These are phyloP conservation scores for Vesta saturnalis DNA, from an alignment of 2,888 invertebrate species.

Conservation along the genomic window DNA sequence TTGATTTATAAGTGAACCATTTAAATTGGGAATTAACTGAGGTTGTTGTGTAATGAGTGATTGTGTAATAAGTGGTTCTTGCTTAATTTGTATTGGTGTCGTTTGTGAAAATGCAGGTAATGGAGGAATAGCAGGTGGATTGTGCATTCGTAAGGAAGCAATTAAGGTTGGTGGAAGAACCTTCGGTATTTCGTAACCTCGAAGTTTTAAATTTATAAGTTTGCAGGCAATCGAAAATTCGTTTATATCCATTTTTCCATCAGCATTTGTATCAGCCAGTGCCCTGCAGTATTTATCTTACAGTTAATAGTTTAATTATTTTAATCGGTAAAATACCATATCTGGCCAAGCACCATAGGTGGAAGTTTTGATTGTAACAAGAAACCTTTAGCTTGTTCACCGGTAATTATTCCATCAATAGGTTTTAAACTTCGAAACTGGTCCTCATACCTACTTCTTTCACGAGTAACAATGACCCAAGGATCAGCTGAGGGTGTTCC, in stretches of 20 bases:
- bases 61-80: constrained; percentile 41
- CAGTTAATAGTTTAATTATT: background rate
- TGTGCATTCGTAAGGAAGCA: constrained; percentile 70
- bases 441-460: constrained; percentile 87
- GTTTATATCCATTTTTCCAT: constrained; percentile 95
- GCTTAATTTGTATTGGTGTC: constrained; percentile 58
- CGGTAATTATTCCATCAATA: constrained; percentile 86
- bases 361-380: constrained; percentile 91
- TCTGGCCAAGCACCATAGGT: constrained; percentile 88
- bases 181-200: constrained; percentile 91
- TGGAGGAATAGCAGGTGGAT: constrained; percentile 54
- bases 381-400: constrained; percentile 93
- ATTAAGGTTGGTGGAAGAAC: constrained; percentile 81
- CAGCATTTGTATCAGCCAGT: constrained; percentile 94
- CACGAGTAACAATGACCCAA: constrained; percentile 89
- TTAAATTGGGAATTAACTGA: constrained; percentile 34
- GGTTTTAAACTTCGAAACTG: constrained; percentile 92
- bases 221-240: constrained; percentile 99
- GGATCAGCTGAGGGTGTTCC: constrained; percentile 71
- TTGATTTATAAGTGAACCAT: constrained; percentile 22
- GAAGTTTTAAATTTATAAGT: constrained; percentile 89
- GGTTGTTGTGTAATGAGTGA: constrained; percentile 31
- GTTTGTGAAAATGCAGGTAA: constrained; percentile 52
- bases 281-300: constrained; percentile 66
- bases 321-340: constrained; percentile 76